Percentiles rank a stretch among this genome's conserved stretches.
phyloP scores from a whole-genome alignment of 2,797 vertebrate species.

The Coilia nasus region DNA sequence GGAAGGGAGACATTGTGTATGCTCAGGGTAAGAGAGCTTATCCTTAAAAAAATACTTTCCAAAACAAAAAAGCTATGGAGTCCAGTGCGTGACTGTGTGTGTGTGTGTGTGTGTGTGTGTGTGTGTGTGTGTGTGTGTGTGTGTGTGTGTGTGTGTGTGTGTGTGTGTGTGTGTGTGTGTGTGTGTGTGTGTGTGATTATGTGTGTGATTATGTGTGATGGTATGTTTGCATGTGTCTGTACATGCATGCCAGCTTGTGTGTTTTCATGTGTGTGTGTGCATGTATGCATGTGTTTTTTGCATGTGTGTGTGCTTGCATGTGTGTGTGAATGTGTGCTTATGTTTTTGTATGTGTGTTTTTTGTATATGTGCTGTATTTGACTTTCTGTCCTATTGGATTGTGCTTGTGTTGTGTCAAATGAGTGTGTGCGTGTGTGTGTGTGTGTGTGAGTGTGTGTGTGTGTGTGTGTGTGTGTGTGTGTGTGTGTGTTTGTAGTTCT shows the following conservation, averaged over 20 bases:
- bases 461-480: too few relatives aligned
- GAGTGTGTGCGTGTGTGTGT: too few relatives aligned
- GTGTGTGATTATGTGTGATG: too few relatives aligned
- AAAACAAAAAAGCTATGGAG: slow-evolving; percentile 5
- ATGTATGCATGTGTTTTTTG: not conserved
- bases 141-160: not conserved
- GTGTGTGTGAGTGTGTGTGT: too few relatives aligned
- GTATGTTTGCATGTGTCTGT: too few relatives aligned
- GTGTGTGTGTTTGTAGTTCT: too few relatives aligned
- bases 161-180: not conserved
- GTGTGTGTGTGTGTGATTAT: too few relatives aligned
- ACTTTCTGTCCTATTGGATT: too few relatives aligned
- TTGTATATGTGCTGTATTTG: too few relatives aligned
- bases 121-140: not conserved
- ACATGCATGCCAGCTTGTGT: not conserved
- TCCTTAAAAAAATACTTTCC: not conserved
- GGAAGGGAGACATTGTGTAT: slow-evolving; percentile 27
- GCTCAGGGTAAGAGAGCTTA: not conserved
- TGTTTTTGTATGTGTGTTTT: not conserved
- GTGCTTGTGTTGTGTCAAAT: too few relatives aligned
- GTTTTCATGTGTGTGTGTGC: not conserved
- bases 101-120: not conserved
- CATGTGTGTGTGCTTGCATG: not conserved
- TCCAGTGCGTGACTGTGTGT: not conserved
- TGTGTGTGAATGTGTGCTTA: not conserved